These are phyloP conservation scores for Aix galericulata DNA, from an alignment of 2,113 vertebrate species.

Conservation along the genomic window DNA sequence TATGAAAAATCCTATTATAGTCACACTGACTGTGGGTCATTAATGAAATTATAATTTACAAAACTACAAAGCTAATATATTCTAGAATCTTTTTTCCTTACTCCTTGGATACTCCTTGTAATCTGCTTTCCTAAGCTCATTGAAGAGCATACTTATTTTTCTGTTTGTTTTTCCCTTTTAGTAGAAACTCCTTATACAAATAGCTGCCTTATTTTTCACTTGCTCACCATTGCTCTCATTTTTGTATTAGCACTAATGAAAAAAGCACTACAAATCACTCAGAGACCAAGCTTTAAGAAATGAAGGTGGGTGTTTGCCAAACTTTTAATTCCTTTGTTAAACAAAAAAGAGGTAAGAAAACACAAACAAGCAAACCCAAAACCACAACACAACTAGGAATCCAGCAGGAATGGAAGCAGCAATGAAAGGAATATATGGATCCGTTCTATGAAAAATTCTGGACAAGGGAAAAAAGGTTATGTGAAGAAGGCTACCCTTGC, in stretches of 20 bases:
- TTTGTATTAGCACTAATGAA: not conserved
- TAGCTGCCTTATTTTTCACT: not conserved
- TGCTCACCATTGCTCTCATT: accelerated
- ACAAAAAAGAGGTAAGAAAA: not conserved
- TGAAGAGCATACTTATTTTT: not conserved
- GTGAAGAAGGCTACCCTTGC: not conserved
- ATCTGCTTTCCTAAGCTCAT: not conserved
- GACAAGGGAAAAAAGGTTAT: not conserved
- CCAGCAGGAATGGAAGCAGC: not conserved
- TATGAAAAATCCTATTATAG: not conserved
- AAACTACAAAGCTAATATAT: not conserved
- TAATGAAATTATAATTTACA: not conserved
- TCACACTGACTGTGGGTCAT: not conserved
- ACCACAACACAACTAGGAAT: not conserved
- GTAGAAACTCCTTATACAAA: not conserved
- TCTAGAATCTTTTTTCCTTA: not conserved
- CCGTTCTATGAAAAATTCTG: not conserved
- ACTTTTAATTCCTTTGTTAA: not conserved
- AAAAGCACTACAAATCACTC: not conserved
- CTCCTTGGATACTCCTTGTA: not conserved
- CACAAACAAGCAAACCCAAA: not conserved
- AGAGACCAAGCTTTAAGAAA: not conserved
- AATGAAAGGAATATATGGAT: not conserved
- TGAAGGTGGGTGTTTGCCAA: not conserved
- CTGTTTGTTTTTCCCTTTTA: not conserved